A percentile compares a stretch with the other conserved stretches of the same genome.
These are phyloP conservation scores for Tylochromis polylepis DNA, from an alignment of 2,113 vertebrate species.

Conservation along the genomic window DNA sequence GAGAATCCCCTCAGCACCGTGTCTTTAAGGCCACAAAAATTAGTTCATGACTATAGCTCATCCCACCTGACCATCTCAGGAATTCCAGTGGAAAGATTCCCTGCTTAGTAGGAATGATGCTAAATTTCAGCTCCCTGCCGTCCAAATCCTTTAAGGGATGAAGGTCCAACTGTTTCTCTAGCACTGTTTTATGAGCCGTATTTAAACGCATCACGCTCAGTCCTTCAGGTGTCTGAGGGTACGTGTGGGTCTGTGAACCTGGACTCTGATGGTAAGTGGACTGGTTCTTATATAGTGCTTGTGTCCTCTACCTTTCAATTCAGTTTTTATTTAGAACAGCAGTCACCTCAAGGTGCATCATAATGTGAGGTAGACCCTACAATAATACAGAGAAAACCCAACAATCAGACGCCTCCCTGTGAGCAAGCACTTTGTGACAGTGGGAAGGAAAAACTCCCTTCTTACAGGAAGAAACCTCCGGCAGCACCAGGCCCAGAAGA, in stretches of 20 bases:
- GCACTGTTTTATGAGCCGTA: neutral
- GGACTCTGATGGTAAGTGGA: neutral
- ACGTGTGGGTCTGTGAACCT: neutral
- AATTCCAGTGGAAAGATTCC: neutral
- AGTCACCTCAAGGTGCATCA: neutral
- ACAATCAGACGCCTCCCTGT: too few species aligned
- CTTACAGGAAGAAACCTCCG: too few species aligned
- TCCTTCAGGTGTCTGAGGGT: neutral
- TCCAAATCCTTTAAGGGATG: neutral
- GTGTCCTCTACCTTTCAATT: neutral
- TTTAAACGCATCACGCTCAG: neutral
- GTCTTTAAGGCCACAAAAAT: neutral
- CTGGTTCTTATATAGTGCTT: neutral
- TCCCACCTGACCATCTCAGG: neutral
- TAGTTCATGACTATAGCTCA: neutral
- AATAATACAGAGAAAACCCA: too few species aligned
- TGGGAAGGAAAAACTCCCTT: too few species aligned
- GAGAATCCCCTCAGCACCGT: neutral
- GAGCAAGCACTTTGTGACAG: too few species aligned
- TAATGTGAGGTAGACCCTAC: too few species aligned
- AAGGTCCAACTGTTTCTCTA: neutral
- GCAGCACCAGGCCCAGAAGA: too few species aligned
- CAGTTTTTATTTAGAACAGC: neutral
- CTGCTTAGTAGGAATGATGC: neutral
- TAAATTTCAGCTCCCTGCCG: neutral